Percentiles rank a stretch among this genome's conserved stretches.
Evolutionary conservation across 2,797 vertebrate genomes (phyloP).

Genomic region (Pantherophis alleghaniensis): DNA sequence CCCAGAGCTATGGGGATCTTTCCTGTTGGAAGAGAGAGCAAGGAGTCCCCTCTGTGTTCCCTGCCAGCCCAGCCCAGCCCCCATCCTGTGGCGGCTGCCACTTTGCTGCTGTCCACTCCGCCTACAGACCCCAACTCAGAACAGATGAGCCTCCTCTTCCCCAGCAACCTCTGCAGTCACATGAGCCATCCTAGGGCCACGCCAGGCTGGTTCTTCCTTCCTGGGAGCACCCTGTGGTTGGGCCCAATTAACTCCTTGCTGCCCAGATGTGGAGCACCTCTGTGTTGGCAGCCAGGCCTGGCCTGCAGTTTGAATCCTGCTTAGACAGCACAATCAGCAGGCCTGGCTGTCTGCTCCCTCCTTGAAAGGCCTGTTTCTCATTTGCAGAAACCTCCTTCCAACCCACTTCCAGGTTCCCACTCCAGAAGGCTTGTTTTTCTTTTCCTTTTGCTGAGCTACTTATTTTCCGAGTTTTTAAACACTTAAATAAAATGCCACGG

Average conservation of each 20-base stretch:
- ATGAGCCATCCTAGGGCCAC: neutral
- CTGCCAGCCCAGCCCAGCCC: conserved; percentile 35
- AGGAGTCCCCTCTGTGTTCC: conserved; percentile 52
- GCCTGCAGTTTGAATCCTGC: conserved; percentile 43
- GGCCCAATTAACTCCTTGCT: conserved; percentile 6
- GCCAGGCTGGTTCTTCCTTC: conserved; percentile 33
- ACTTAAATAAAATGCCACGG: neutral
- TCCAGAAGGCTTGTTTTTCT: neutral
- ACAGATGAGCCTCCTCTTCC: conserved; percentile 35
- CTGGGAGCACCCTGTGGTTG: conserved; percentile 38
- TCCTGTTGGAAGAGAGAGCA: conserved; percentile 54
- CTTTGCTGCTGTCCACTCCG: conserved; percentile 11
- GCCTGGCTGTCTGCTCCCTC: neutral
- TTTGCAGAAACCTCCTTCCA: neutral
- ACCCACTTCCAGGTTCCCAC: neutral
- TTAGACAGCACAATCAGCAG: neutral
- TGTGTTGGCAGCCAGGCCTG: conserved; percentile 3
- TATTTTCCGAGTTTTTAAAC: neutral
- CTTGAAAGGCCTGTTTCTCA: neutral
- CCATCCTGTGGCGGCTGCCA: neutral
- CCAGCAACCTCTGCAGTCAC: neutral
- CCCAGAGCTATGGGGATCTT: neutral
- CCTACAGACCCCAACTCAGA: conserved; percentile 45
- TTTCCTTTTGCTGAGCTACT: neutral
- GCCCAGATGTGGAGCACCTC: conserved; percentile 19